Evolutionary conservation across 2,797 vertebrate genomes (phyloP).

Genomic region (Manis javanica): DNA sequence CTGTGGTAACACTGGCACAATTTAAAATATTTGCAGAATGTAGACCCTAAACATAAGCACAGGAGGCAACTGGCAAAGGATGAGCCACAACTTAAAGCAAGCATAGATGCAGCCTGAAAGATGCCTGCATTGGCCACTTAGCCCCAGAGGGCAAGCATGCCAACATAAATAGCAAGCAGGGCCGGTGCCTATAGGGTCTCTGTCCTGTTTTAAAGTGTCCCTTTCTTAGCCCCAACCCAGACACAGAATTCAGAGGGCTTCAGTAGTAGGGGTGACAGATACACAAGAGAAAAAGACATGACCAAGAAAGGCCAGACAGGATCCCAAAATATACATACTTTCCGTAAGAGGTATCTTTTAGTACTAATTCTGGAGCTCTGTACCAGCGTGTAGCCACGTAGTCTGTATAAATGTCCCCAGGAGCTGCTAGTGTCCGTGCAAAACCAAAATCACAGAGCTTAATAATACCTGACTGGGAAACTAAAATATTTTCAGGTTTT

Average conservation of each 20-base stretch:
- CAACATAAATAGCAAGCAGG: neutral
- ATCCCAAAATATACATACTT: slow-evolving; percentile 73
- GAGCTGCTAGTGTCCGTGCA: slow-evolving; percentile 80
- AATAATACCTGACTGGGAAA: slow-evolving; percentile 82
- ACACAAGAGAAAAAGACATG: neutral
- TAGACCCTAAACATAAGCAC: neutral
- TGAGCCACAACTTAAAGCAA: neutral
- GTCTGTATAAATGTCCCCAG: slow-evolving; percentile 83
- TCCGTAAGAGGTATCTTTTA: slow-evolving; percentile 83
- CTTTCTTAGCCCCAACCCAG: neutral
- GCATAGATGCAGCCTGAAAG: neutral
- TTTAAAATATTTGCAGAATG: slow-evolving; percentile 39
- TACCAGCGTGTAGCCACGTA: slow-evolving; percentile 84
- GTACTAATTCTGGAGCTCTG: slow-evolving; percentile 83
- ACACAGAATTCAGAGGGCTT: neutral
- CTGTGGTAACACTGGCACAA: slow-evolving; percentile 2
- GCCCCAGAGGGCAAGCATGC: neutral
- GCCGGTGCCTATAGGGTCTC: neutral
- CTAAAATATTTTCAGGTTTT: slow-evolving; percentile 86
- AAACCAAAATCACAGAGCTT: slow-evolving; percentile 87
- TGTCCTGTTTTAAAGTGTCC: neutral
- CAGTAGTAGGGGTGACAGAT: neutral
- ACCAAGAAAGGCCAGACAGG: neutral
- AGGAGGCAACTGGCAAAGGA: neutral
- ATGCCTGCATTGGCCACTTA: neutral